These are phyloP conservation scores for Alviniconcha marisindica DNA, from an alignment of 1,140 invertebrate species.

Conservation along the genomic window DNA sequence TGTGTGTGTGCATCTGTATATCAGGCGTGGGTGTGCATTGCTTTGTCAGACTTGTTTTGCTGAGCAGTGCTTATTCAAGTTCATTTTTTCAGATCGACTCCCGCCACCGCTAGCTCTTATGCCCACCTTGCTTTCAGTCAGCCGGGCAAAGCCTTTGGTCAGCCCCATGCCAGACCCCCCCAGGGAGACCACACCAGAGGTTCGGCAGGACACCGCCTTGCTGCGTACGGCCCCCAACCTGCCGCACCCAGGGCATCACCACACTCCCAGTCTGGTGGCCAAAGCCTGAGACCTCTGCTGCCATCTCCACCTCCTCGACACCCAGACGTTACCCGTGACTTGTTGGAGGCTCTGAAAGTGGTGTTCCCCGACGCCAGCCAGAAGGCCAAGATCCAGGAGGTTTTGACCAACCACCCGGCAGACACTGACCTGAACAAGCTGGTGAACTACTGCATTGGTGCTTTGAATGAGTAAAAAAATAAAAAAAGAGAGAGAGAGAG, in stretches of 20 bases:
- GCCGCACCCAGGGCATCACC: background rate
- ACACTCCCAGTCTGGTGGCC: background rate
- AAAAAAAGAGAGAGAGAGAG: no score
- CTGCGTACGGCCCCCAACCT: no score
- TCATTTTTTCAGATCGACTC: background rate
- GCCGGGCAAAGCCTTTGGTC: no score
- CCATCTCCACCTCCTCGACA: slow-evolving; percentile 5
- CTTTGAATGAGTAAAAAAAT: no score
- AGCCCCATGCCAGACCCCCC: no score
- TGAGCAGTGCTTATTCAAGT: background rate
- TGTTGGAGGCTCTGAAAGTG: slow-evolving; percentile 49
- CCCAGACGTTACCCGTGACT: slow-evolving; percentile 44
- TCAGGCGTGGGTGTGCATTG: background rate
- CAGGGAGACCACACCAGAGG: no score
- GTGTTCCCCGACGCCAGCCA: slow-evolving; percentile 57
- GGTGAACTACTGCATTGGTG: slow-evolving; percentile 55
- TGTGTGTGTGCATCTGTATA: background rate
- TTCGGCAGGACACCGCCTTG: no score
- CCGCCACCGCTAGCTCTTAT: no score
- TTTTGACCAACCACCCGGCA: slow-evolving; percentile 54
- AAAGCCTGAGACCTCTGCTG: background rate
- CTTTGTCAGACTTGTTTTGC: background rate
- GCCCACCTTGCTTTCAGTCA: no score
- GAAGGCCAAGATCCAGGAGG: slow-evolving; percentile 45
- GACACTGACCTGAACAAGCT: slow-evolving; percentile 61